A percentile compares a stretch with the other conserved stretches of the same genome.
Conservation (phyloP, 2,113 vertebrate genomes). For the Atherinomorus stipes region DNA sequence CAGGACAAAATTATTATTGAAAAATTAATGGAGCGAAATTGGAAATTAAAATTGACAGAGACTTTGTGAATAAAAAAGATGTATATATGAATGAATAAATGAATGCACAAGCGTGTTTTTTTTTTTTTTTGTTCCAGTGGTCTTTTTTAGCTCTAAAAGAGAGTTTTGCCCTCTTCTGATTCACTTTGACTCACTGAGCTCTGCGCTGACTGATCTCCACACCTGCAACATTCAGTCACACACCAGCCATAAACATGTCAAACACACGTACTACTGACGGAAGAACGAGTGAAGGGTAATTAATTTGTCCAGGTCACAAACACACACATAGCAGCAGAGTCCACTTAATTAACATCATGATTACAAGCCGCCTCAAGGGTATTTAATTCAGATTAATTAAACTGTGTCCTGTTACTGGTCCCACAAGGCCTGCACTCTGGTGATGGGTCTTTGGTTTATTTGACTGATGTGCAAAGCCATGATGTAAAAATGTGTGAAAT, state of each 20-base stretch:
- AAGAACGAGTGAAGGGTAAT: conserved; percentile 29
- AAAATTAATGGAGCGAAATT: too few relatives aligned
- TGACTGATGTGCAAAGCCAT: conserved; percentile 2
- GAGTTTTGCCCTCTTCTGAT: background rate
- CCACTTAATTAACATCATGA: conserved; percentile 49
- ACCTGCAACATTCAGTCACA: conserved; percentile 36
- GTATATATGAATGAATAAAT: background rate
- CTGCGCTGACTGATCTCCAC: conserved; percentile 2
- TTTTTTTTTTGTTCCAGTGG: background rate
- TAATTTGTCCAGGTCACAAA: conserved; percentile 40
- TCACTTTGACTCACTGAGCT: background rate
- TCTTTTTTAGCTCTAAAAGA: conserved; percentile 2
- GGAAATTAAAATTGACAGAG: too few relatives aligned
- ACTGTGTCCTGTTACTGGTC: conserved; percentile 42
- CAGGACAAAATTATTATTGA: too few relatives aligned
- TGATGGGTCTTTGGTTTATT: conserved; percentile 30
- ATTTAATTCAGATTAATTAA: conserved; percentile 58
- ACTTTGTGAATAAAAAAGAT: too few relatives aligned
- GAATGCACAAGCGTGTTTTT: too few relatives aligned
- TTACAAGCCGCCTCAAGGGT: conserved; percentile 49
- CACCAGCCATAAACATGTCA: conserved; percentile 41
- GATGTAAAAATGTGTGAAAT: background rate
- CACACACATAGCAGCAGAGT: conserved; percentile 19
- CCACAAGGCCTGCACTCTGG: conserved; percentile 26
- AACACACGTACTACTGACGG: conserved; percentile 2